Percentiles rank a stretch among this genome's conserved stretches.
Conservation (phyloP, 2,113 vertebrate species). For the Theropithecus gelada region DNA sequence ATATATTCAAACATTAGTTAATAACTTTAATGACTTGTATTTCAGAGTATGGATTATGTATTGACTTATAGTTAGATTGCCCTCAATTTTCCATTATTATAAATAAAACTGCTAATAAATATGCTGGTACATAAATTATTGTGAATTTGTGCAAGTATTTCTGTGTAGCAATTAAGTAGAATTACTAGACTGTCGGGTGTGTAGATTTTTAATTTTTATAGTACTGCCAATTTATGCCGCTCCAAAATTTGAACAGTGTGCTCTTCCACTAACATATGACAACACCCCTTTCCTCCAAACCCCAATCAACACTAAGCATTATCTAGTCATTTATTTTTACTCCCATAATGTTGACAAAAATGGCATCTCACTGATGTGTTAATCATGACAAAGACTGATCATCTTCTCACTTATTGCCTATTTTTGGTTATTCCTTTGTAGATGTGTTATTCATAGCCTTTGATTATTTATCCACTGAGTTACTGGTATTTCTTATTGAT, state of each 20-base stretch:
- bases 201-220: neutral
- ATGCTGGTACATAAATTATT: neutral
- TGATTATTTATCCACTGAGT: neutral
- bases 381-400: neutral
- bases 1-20: conserved; percentile 21
- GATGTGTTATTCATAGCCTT: neutral
- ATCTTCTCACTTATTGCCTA: neutral
- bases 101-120: neutral
- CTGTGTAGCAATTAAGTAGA: neutral
- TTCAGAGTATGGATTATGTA: neutral
- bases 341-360: neutral
- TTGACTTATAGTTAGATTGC: neutral
- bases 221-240: neutral
- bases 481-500: neutral
- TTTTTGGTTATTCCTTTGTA: neutral
- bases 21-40: conserved; percentile 16
- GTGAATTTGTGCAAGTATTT: neutral
- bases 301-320: neutral
- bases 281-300: neutral
- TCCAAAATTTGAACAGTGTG: neutral
- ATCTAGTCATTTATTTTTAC: neutral
- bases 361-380: neutral
- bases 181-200: neutral
- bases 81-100: conserved; percentile 10
- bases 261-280: neutral